Percentiles rank a stretch among this genome's conserved stretches.
Conservation (phyloP, 2,888 invertebrate genomes). For the Hanleya hanleyi region DNA sequence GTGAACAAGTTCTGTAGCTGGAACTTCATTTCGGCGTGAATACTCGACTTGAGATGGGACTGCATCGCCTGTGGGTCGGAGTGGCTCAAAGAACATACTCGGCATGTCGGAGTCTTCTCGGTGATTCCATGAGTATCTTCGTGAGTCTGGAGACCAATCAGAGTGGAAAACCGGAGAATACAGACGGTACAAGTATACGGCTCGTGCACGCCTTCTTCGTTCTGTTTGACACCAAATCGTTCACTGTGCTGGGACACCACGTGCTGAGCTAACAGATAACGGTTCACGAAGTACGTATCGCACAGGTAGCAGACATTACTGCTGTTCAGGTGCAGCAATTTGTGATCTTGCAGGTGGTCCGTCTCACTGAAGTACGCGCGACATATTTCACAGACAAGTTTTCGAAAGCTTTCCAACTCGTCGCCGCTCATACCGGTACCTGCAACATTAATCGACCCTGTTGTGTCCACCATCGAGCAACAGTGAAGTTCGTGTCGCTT, state of each 20-base stretch:
- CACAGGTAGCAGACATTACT: slow-evolving; percentile 48
- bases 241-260: slow-evolving; percentile 38
- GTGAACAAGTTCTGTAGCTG: slow-evolving; percentile 47
- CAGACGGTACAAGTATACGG: slow-evolving; percentile 41
- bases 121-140: slow-evolving; percentile 6
- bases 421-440: not conserved
- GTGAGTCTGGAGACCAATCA: slow-evolving; percentile 1
- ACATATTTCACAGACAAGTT: slow-evolving; percentile 43
- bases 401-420: not conserved
- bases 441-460: not conserved
- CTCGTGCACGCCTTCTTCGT: slow-evolving; percentile 16
- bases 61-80: slow-evolving; percentile 32
- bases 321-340: slow-evolving; percentile 51
- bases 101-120: slow-evolving; percentile 32
- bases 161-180: slow-evolving; percentile 44
- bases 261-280: slow-evolving; percentile 39
- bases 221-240: slow-evolving; percentile 26
- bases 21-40: slow-evolving; percentile 48
- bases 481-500: not conserved
- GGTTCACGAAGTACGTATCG: slow-evolving; percentile 39
- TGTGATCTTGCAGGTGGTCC: slow-evolving; percentile 41
- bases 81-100: slow-evolving; percentile 39
- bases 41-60: slow-evolving; percentile 38
- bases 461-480: not conserved
- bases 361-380: slow-evolving; percentile 39